Evolutionary conservation across 1,140 invertebrate species (phyloP), one percentile per base, ranked within the genome.

Genomic region (Drosophila yakuba): DNA sequence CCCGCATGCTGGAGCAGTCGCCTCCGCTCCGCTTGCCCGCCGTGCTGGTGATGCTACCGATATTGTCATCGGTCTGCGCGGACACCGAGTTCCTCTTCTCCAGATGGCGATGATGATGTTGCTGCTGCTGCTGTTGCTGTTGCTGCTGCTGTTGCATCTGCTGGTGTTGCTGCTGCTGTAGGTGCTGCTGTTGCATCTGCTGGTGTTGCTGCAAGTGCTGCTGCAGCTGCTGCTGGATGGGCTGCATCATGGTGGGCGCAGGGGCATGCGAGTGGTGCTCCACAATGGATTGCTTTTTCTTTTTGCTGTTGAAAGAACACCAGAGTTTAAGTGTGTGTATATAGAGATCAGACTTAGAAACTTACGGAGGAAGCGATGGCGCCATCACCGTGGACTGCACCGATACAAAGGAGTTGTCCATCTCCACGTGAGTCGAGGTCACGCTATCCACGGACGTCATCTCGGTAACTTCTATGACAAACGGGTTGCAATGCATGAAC

Each of bases 371-470:
- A 47, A 91, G 57, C 3, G 90, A 91, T 1, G 90, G 90, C 0
- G 90, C 90, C 32, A 90, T 17, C 14, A 80, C 76, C 3, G 90
- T 91, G 17, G 86, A 88, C 48, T 89, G 90, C 32, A 91, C 90
- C 0, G 90, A 91, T 0, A 91, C 74, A 57, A 91, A 85, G 8
- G 91, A 88, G 44, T 86, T 90, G 35, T 92, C 91, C 83, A 92
- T 90, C 47, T 92, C 91, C 23, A 90, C 92, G 56, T 92, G 92
- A 1, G 91, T 92, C n/a, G 92, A 92, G 35, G 91, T 92, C 6
- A 92, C 82, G 56, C 92, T 92, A 62, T 92, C 92, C 52, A 92
- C 90, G 12, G 91, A 92, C 51, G 92, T 92, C 69, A 92, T 66
- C 63, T 92, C 92, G 41, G 92, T 92, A 78, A 92, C 84, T 92